Evolutionary conservation across 2,797 vertebrate species (phyloP), one percentile per base, ranked within the genome.

Genomic region (Gephyroberyx darwinii): DNA sequence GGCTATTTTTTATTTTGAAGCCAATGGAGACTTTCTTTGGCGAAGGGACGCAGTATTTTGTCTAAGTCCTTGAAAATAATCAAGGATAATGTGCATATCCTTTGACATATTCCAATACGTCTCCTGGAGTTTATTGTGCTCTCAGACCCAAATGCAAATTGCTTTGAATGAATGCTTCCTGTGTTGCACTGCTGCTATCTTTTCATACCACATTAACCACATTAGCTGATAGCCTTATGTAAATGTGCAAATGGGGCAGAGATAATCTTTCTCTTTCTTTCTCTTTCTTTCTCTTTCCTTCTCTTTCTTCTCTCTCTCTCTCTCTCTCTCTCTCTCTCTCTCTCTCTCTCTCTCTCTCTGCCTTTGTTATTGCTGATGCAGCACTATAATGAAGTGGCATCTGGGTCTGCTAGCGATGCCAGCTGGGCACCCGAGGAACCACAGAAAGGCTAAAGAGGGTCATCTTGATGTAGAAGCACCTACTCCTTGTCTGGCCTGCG

Each of bases 331-430:
- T 53, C 55, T 70, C 70, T 47, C 10, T 31, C 14, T 33, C 26
- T 35, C 14, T 31, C 5, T 35, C 14, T 86, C 52, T 66, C 48
- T 54, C 2, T 35, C 26, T 50, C 52, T 70, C 70, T 47, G 61
- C 9, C 41, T 62, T 10, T 47, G 12, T 47, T 30, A 50, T n/a
- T 74, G 87, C 78, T 86, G 88, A 85, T 37, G 35, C 77, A 61
- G 82, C 81, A 30, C 33, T 62, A 7, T 45, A 1, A 14, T 59
- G 59, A 65, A 22, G 71, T 54, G 58, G 65, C 73, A 74, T 68
- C 70, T 69, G 68, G n/a, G 50, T 20, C 51, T 56, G 19, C 19
- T 45, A 0, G 56, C 16, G 51, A 69, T 74, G 81, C 77, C 70
- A 72, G 61, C 74, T 43, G 70, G 37, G 65, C 43, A 71, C 55